These are phyloP conservation scores for Melanotaenia trifasciata DNA, from an alignment of 2,797 vertebrate species.

Conservation along the genomic window DNA sequence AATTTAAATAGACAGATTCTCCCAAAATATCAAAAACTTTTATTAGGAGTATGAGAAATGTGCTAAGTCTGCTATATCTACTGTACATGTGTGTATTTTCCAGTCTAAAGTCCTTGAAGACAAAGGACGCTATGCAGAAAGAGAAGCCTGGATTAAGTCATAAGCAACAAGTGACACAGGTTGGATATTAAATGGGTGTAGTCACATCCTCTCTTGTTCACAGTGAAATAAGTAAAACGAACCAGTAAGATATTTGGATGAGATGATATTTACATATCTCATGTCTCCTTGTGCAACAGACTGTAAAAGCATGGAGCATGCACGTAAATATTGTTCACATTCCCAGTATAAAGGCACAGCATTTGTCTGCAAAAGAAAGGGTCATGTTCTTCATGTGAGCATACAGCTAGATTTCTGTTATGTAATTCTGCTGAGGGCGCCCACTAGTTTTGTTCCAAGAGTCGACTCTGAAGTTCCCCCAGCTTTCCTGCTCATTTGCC, in stretches of 20 bases:
- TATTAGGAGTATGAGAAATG: neutral
- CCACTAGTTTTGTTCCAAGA: conserved; percentile 66
- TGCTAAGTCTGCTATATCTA: neutral
- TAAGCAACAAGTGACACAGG: conserved; percentile 81
- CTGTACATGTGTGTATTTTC: neutral
- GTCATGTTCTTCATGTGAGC: conserved; percentile 56
- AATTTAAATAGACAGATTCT: neutral
- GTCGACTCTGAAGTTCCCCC: conserved; percentile 68
- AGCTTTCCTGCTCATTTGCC: conserved; percentile 64
- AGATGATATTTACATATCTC: conserved; percentile 45
- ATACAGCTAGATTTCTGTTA: conserved; percentile 61
- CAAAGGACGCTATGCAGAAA: conserved; percentile 60
- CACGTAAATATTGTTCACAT: conserved; percentile 39
- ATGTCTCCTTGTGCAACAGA: conserved; percentile 11
- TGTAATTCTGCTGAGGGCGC: conserved; percentile 69
- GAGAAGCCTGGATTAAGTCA: conserved; percentile 84
- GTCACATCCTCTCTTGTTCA: conserved; percentile 88
- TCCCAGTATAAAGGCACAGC: conserved; percentile 39
- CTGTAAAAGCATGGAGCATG: conserved; percentile 10
- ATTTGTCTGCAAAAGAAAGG: conserved; percentile 49
- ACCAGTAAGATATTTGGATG: conserved; percentile 31
- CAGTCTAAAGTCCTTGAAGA: conserved; percentile 9
- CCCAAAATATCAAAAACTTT: neutral
- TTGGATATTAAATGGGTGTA: conserved; percentile 88
- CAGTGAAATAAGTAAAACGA: conserved; percentile 72